Evolutionary conservation across 2,113 vertebrate genomes (phyloP), one percentile per base, ranked within the genome.

Genomic region (Ciconia maguari): DNA sequence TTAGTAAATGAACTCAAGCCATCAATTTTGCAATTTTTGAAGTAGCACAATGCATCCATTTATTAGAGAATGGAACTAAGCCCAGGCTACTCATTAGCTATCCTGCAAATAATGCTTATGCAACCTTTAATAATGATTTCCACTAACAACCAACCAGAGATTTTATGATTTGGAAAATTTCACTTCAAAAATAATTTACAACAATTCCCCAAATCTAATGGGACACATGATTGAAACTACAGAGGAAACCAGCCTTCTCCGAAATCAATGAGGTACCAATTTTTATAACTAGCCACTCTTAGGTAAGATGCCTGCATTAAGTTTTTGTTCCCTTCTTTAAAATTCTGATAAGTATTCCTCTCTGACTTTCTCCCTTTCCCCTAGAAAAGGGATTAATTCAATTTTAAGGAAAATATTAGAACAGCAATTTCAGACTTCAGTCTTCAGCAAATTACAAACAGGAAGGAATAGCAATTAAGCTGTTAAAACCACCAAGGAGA

Each of bases 61-160:
- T 96, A 95, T 93, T 88, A 95, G 64, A 70, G 71, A 95, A 91
- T 78, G 93, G 94, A 95, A 93, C 62, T 71, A 91, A 91, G 89
- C 93, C 89, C 93, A 94, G 62, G 66, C 89, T 90, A 89, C 83
- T 83, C 64, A 94, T 90, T 74, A 95, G 89, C 87, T 74, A 79
- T 79, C 87, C 82, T 76, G 62, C 88, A 96, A 95, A 95, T 83
- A 87, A 83, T 30, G 78, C 78, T 96, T 96, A 92, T 83, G 94
- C 91, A 95, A 95, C 75, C n/a, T 93, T 96, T 83, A 44, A 17
- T 80, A 91, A 91, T 60, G 66, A 93, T 81, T 90, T 85, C 78
- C 52, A 93, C 66, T 85, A 93, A 91, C 51, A 86, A 74, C 27
- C 78, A 94, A 90, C 42, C 38, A 26, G 42, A 91, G 60, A 88